Base-by-base conservation (phyloP, 1,140 invertebrate genomes). In the Euborellia annulipes region DNA sequence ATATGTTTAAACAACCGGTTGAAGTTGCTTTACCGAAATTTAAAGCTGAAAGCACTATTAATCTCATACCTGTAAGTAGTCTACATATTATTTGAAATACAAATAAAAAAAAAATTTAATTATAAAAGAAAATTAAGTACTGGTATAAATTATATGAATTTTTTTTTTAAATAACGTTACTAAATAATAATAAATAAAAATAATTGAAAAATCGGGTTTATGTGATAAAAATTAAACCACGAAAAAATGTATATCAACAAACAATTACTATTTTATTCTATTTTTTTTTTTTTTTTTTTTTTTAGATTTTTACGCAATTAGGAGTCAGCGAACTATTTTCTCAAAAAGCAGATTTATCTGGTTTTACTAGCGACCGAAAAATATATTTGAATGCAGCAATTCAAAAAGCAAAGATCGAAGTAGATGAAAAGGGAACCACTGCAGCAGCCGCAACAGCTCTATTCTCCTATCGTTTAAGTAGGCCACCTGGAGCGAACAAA, bases 21-120 rank as follows among this genome's bases (percentile, higher is more conserved):
- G 73, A 85, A 51, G 73, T 91, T 0, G 69, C 72, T n/a, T 63
- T 93, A 16, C 88, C 87, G 0, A 85, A 83, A 56, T 91, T 91
- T 59, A 73, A 72, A 11, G 67, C 89, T 16, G 85, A 91, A 54
- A 74, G 76, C 49, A 73, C 69, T 19, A 60, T 82, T 2, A 70
- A 73, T 8, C 53, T 84, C 2, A 66, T 62, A 39, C 63, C 67
- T 41, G 76, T 78, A 64, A 69, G 70, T 65, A 48, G 38, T 6
- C 4, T 14, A 13, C 4, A 21, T 17, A 39, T 8, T 39, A n/a
- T n/a, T n/a, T n/a, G n/a, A n/a, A n/a, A n/a, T n/a, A n/a, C n/a
- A n/a, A n/a, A n/a, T n/a, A n/a, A n/a, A n/a, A n/a, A n/a, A n/a
- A n/a, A n/a, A n/a, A n/a, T n/a, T n/a, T n/a, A n/a, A n/a, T n/a